phyloP scores from a whole-genome alignment of 1,140 invertebrate species.

The Polyergus mexicanus region DNA sequence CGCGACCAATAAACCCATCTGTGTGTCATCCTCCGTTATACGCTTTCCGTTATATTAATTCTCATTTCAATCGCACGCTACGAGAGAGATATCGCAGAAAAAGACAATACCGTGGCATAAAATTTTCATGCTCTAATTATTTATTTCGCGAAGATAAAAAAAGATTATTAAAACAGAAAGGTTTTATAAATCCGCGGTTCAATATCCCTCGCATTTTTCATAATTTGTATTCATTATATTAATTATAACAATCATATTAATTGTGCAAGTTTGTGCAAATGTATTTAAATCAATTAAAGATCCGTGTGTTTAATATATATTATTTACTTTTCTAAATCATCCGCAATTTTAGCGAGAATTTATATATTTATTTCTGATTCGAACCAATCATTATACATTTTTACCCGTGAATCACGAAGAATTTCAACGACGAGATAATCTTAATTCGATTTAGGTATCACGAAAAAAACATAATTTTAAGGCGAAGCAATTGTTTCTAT shows the following conservation, averaged over 20 bases:
- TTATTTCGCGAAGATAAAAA: background rate
- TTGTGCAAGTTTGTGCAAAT: background rate
- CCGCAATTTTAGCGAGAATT: too few species aligned
- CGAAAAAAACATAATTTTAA: background rate
- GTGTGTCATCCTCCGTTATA: slow-evolving; percentile 12
- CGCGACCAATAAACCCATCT: slow-evolving; percentile 15
- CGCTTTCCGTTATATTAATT: background rate
- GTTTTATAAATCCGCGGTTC: background rate
- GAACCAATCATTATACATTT: slow-evolving; percentile 6
- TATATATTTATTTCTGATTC: background rate
- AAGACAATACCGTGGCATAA: background rate
- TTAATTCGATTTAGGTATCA: background rate
- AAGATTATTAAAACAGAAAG: background rate
- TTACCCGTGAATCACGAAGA: background rate
- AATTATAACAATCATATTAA: background rate
- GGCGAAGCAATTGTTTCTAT: slow-evolving; percentile 8
- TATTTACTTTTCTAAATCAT: background rate
- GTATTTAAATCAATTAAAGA: background rate
- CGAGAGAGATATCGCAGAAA: background rate
- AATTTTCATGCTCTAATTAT: background rate
- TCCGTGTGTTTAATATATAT: background rate
- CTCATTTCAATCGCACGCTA: slow-evolving; percentile 24
- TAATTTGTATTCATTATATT: background rate
- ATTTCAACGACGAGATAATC: background rate
- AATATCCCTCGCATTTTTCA: background rate